phyloP scores from a whole-genome alignment of 2,113 vertebrate species.

The Melanocharis versteri region DNA sequence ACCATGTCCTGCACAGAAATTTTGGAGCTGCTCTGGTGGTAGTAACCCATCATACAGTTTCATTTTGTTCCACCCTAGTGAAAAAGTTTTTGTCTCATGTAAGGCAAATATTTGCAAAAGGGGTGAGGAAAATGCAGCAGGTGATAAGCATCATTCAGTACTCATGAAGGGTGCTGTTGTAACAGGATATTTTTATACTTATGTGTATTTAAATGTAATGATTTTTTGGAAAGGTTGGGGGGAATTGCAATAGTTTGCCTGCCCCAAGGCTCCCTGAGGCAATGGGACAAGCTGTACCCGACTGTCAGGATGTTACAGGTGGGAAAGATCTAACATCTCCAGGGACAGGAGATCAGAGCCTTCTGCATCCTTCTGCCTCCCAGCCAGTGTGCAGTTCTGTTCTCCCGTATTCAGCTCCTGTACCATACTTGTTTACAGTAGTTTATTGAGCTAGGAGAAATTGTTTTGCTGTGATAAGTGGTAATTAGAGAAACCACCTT shows the following conservation, averaged over 20 bases:
- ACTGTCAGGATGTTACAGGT: neutral
- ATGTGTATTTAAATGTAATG: neutral
- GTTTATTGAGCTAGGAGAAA: neutral
- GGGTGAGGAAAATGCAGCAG: neutral
- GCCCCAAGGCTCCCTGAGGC: neutral
- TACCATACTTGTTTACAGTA: conserved; percentile 1
- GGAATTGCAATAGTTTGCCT: neutral
- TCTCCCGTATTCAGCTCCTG: neutral
- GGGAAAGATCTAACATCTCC: neutral
- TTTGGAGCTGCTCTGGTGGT: neutral
- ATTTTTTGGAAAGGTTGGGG: neutral
- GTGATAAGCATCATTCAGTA: neutral
- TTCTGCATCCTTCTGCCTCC: neutral
- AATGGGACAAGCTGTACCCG: accelerated
- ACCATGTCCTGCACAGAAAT: neutral
- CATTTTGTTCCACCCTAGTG: neutral
- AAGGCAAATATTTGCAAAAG: neutral
- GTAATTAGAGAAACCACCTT: conserved; percentile 32
- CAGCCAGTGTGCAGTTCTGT: neutral
- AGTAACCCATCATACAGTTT: neutral
- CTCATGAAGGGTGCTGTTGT: neutral
- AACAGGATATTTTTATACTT: neutral
- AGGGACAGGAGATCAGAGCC: neutral
- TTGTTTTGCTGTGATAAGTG: neutral
- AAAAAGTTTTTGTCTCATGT: neutral